These are phyloP conservation scores for Cygnus buccinator DNA, from an alignment of 2,113 vertebrate genomes.

Conservation along the genomic window DNA sequence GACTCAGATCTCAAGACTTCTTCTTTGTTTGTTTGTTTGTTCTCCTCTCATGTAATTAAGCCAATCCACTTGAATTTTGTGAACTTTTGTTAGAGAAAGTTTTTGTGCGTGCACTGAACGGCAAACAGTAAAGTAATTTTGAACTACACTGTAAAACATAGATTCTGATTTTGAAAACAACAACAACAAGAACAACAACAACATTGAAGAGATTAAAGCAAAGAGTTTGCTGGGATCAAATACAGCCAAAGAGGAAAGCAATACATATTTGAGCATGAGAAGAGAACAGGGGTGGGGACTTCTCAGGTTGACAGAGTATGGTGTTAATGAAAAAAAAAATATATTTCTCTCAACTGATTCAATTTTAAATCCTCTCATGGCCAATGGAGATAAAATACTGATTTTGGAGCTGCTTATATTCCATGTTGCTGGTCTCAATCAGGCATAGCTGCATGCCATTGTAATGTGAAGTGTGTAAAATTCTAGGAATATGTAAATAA, in stretches of 20 bases:
- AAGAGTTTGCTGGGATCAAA: neutral
- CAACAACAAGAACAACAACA: no score
- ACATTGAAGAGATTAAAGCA: neutral
- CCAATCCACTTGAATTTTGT: neutral
- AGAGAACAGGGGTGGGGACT: accelerated
- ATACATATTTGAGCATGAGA: neutral
- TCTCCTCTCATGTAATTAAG: neutral
- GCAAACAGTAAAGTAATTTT: neutral
- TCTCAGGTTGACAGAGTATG: neutral
- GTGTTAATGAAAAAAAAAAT: neutral
- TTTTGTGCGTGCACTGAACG: neutral
- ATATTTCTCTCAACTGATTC: neutral
- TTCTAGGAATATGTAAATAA: neutral
- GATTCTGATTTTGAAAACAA: neutral
- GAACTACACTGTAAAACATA: neutral
- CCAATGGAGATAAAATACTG: neutral
- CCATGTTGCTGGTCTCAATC: neutral
- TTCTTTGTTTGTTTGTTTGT: neutral
- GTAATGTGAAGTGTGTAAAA: neutral
- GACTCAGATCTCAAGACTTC: neutral
- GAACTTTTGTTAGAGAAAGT: neutral
- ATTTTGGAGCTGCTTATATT: neutral
- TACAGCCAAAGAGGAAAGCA: neutral
- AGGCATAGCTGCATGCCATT: neutral
- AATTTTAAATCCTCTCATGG: neutral